Percentiles rank a stretch among this genome's conserved stretches.
phyloP scores from a whole-genome alignment of 2,797 vertebrate species.

The Phylloscopus collybita region DNA sequence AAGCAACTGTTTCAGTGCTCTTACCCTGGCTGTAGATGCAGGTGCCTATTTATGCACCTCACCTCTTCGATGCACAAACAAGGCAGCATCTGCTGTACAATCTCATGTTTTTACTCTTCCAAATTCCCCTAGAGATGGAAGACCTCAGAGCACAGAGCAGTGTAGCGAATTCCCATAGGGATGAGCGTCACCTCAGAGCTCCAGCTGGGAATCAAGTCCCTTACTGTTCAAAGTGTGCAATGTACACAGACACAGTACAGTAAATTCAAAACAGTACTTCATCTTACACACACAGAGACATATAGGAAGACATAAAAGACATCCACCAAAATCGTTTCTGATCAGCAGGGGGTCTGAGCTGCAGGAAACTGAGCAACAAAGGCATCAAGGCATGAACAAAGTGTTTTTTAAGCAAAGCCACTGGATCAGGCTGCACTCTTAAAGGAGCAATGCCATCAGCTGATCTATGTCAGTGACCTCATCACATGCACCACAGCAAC shows the following conservation, averaged over 20 bases:
- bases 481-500: background rate
- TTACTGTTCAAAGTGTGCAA: background rate
- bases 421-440: background rate
- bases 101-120: background rate
- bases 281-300: background rate
- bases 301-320: background rate
- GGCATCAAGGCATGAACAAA: background rate
- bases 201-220: background rate
- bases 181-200: background rate
- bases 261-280: background rate
- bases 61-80: background rate
- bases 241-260: background rate
- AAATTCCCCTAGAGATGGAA: background rate
- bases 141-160: background rate
- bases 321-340: background rate
- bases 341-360: background rate
- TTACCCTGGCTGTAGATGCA: background rate
- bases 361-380: background rate
- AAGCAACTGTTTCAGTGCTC: background rate
- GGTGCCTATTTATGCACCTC: background rate
- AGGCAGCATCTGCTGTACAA: background rate
- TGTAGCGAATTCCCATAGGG: background rate
- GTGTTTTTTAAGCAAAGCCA: background rate
- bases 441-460: no score
- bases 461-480: background rate